These are phyloP conservation scores for Botrylloides violaceus DNA, from an alignment of 23 tunicate species.

Conservation along the genomic window DNA sequence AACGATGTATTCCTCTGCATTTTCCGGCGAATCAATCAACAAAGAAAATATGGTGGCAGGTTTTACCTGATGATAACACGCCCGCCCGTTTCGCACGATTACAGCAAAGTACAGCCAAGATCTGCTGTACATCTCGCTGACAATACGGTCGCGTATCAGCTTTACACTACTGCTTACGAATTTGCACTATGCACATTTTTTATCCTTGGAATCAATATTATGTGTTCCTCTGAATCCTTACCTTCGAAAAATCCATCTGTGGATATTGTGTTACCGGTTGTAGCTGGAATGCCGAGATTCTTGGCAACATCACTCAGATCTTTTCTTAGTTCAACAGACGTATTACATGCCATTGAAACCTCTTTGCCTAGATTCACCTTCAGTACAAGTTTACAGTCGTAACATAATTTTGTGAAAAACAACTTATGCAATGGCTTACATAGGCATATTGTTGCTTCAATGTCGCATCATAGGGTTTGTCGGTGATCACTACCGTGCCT, in stretches of 20 bases:
- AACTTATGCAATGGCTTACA: constrained; percentile 22
- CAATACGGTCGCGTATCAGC: too few relatives aligned
- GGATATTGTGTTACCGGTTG: constrained; percentile 61
- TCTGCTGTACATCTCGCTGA: too few relatives aligned
- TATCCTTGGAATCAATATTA: not conserved
- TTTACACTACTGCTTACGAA: not conserved
- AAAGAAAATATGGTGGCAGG: too few relatives aligned
- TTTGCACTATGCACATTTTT: not conserved
- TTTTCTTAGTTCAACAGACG: constrained; percentile 26
- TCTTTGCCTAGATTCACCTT: constrained; percentile 38
- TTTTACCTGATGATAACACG: too few relatives aligned
- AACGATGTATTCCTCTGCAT: too few relatives aligned
- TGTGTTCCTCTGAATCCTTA: constrained; percentile 1
- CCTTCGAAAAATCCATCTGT: constrained; percentile 88
- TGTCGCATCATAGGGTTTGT: constrained; percentile 49
- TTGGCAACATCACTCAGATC: constrained; percentile 26
- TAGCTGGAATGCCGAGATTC: constrained; percentile 19
- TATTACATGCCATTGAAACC: constrained; percentile 11
- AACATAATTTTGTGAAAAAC: too few relatives aligned
- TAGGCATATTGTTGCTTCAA: constrained; percentile 35
- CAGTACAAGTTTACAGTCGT: too few relatives aligned
- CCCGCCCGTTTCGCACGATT: too few relatives aligned
- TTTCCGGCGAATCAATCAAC: too few relatives aligned
- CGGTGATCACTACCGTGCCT: constrained; percentile 82
- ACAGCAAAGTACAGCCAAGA: too few relatives aligned